A percentile compares a stretch with the other conserved stretches of the same genome.
These are phyloP conservation scores for Coelopa frigida DNA, from an alignment of 1,140 invertebrate species.

Conservation along the genomic window DNA sequence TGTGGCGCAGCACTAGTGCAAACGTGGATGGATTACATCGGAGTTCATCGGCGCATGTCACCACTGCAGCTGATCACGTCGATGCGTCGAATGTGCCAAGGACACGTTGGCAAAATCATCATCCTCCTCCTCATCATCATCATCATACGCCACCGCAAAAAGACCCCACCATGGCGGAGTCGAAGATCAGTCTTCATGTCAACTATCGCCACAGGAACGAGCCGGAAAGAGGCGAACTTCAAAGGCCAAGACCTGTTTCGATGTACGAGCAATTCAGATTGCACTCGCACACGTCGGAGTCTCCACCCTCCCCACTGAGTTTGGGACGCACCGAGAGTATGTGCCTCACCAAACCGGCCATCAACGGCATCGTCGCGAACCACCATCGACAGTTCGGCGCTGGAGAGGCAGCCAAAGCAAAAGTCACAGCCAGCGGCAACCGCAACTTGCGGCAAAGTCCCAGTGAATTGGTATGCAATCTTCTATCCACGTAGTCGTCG, in stretches of 20 bases:
- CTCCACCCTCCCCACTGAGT: not conserved
- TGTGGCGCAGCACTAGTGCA: slow-evolving; percentile 7
- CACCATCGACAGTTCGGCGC: not conserved
- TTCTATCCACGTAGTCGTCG: no score
- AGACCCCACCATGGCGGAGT: slow-evolving; percentile 5
- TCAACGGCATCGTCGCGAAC: not conserved
- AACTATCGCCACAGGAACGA: slow-evolving; percentile 5
- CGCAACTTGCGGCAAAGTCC: slow-evolving; percentile 6
- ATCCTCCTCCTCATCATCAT: slow-evolving; percentile 1
- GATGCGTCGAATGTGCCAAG: no score
- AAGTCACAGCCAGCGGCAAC: not conserved
- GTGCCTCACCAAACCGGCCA: not conserved
- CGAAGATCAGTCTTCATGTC: slow-evolving; percentile 10
- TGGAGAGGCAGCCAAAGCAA: not conserved
- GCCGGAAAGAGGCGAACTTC: not conserved
- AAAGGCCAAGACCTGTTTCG: slow-evolving; percentile 5
- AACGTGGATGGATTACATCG: slow-evolving; percentile 8
- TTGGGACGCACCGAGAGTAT: slow-evolving; percentile 8
- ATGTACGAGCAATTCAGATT: slow-evolving; percentile 7
- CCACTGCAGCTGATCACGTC: no score
- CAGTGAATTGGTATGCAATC: slow-evolving; percentile 9
- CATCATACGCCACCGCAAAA: slow-evolving; percentile 5
- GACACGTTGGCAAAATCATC: not conserved
- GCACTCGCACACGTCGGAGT: slow-evolving; percentile 4
- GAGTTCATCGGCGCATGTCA: slow-evolving; percentile 2